Base-by-base conservation (phyloP, 2,888 invertebrate species). In the Volucella bombylans region DNA sequence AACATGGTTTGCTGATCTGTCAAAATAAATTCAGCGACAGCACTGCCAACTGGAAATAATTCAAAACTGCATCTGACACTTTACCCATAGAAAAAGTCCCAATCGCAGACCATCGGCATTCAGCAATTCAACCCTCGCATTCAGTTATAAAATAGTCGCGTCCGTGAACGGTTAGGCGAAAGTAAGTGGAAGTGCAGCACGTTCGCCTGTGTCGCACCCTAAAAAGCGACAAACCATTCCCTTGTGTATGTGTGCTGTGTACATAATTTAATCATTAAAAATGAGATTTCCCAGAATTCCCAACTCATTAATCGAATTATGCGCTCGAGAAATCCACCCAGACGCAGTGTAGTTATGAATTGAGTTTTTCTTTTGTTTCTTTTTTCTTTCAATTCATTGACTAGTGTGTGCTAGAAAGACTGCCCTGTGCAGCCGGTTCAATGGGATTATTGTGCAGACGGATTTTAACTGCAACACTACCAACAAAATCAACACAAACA, bases 131-230 rank as follows among this genome's bases (percentile, higher is more conserved):
- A 57, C 69, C 62, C 55, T 54, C 61, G 49, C 41, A 68, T 71
- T 73, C 76, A 85, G 85, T 85, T 52, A 59, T 62, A 76, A 77
- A 81, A 57, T 85, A 77, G 76, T 81, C 85, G 81, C 62, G 68
- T 81, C 62, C 76, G 85, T 72, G 62, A 41, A 45, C 23, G 57
- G 81, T 83, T 38, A 1, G 59, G 57, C 41, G 47, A 12, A 39
- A 41, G n/a, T 12, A 14, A 68, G 12, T 10, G 57, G 10, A 31
- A 50, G 71, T 57, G 41, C 15, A 49, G 8, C 11, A 59, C 43
- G 45, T 39, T 43, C 23, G 43, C 52, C 45, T 55, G 67, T 68
- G 85, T 81, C 85, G 85, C 85, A 85, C 85, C 85, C 85, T 72
- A 55, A 74, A 61, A 72, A 65, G 71, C 83, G 71, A 71, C 62